These are phyloP conservation scores for Zelostemma sp. DNA, from an alignment of 1,140 invertebrate species.

Conservation along the genomic window DNA sequence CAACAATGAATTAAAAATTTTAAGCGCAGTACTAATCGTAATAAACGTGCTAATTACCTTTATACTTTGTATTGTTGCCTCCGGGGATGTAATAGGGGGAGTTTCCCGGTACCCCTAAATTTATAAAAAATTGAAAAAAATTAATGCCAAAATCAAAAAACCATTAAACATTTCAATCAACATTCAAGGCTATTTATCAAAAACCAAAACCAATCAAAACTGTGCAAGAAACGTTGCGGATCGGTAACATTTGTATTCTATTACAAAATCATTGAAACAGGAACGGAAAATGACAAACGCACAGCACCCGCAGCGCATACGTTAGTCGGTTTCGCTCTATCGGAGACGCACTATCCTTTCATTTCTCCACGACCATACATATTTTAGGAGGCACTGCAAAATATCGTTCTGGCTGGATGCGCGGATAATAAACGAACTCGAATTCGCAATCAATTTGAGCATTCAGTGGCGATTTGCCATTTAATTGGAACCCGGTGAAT, in stretches of 20 bases:
- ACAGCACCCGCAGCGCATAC: too few species aligned
- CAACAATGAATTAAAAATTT: too few species aligned
- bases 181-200: not conserved
- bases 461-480: slow-evolving; percentile 28
- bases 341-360: slow-evolving; percentile 21
- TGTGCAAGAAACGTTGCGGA: too few species aligned
- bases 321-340: too few species aligned
- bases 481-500: slow-evolving; percentile 34
- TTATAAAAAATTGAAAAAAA: slow-evolving; percentile 38
- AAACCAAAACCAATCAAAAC: too few species aligned
- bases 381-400: slow-evolving; percentile 34
- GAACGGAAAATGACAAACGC: too few species aligned
- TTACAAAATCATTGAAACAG: too few species aligned
- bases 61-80: slow-evolving; percentile 55
- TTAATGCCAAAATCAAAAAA: slow-evolving; percentile 9
- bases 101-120: slow-evolving; percentile 56
- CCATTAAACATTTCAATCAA: slow-evolving; percentile 15
- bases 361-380: slow-evolving; percentile 40
- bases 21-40: too few species aligned
- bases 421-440: slow-evolving; percentile 34
- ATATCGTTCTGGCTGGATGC: slow-evolving; percentile 29
- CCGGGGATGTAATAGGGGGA: slow-evolving; percentile 49
- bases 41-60: slow-evolving; percentile 60
- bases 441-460: slow-evolving; percentile 39
- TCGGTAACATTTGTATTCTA: too few species aligned